Percentiles rank a stretch among this genome's conserved stretches.
phyloP scores from a whole-genome alignment of 2,797 vertebrate genomes.

The Hylomyscus alleni region DNA sequence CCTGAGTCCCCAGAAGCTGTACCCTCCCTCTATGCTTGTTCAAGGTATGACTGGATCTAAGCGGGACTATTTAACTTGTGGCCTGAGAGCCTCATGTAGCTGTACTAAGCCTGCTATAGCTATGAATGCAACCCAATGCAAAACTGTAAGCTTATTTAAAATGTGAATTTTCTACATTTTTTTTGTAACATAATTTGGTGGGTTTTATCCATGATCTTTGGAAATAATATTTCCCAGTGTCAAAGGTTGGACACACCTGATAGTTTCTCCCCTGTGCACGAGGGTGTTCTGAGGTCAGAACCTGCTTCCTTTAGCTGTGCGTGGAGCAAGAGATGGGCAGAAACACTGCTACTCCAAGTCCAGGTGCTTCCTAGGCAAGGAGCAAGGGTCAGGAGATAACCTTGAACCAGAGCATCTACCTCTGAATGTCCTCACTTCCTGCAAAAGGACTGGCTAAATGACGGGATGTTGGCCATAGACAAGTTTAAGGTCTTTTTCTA shows the following conservation, averaged over 20 bases:
- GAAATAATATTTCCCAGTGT: not conserved
- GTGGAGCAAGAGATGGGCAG: not conserved
- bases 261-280: not conserved
- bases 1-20: too few species aligned
- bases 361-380: not conserved
- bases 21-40: not conserved
- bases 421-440: not conserved
- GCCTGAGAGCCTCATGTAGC: too few species aligned
- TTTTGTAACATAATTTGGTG: too few species aligned
- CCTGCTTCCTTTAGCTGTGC: not conserved
- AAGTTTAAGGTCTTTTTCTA: not conserved
- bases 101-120: not conserved
- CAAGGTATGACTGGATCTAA: not conserved
- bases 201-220: not conserved
- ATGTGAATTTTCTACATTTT: not conserved
- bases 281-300: too few species aligned
- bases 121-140: too few species aligned
- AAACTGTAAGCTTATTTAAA: not conserved
- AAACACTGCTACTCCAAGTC: not conserved
- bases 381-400: not conserved
- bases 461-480: too few species aligned
- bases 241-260: not conserved
- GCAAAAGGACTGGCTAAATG: not conserved
- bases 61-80: not conserved
- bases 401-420: not conserved